Evolutionary conservation across 2,797 vertebrate species (phyloP), one percentile per base, ranked within the genome.

Genomic region (Gymnoscopelus microlampas): DNA sequence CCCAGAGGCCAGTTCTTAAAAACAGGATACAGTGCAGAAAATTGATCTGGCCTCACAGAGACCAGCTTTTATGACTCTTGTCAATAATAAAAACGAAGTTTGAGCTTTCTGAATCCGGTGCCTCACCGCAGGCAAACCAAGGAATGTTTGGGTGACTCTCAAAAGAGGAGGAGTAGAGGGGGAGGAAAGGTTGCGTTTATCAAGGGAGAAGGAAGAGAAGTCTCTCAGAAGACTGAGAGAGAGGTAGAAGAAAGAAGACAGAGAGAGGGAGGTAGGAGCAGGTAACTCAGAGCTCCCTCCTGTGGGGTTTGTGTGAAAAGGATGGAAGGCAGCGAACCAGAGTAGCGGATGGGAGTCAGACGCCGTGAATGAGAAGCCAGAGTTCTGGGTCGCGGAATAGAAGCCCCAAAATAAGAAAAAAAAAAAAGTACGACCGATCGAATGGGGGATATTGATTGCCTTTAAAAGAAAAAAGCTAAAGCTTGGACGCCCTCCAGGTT

Each of bases 11-110:
- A 80, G 87, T 83, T 91, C 92, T 92, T 92, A 93, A 93, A 92
- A 93, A 92, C 84, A 91, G 90, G 87, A 91, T 91, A 90, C 91
- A 91, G 89, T 92, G 87, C 76, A 76, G 81, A 85, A 91, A 91
- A 94, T 93, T 91, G 91, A 94, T 93, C 87, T 80, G 80, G 78
- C 85, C 89, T 90, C 85, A 82, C 80, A 78, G 84, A 83, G 83
- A 29, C 79, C 78, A 87, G 88, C 90, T 90, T 91, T 93, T 88
- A 88, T 87, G 86, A 89, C 80, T 87, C 84, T 19, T 78, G 88
- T 91, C 90, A 90, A 91, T 91, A 91, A 88, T 83, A 80, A 90
- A 7, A 90, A 87, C 79, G 88, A 88, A 89, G 84, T 86, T 85
- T 88, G 88, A 88, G 83, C 87, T 89, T 89, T 87, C 70, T 66